Evolutionary conservation across 2,888 invertebrate genomes (phyloP).

Genomic region (Heliconius charithonia): DNA sequence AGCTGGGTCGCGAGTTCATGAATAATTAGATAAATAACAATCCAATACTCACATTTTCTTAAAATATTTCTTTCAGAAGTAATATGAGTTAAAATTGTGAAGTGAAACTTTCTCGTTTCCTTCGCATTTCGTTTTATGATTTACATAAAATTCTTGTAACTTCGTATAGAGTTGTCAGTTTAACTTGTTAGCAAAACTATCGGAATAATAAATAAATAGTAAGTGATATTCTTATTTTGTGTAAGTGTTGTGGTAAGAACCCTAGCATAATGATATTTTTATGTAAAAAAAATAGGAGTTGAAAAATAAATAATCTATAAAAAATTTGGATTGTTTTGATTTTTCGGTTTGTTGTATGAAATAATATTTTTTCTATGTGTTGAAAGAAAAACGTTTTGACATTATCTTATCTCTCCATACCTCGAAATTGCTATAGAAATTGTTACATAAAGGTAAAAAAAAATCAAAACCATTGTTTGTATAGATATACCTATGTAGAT

Average conservation of each 20-base stretch:
- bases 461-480: not conserved
- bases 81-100: constrained; percentile 1
- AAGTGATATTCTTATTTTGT: not conserved
- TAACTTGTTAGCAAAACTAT: constrained; percentile 8
- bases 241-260: no score
- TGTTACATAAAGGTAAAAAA: not conserved
- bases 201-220: not conserved
- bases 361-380: no score
- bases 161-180: not conserved
- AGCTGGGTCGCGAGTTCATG: no score
- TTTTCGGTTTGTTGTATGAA: no score
- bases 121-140: constrained; percentile 8
- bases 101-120: constrained; percentile 6
- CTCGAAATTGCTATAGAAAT: no score
- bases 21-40: not conserved
- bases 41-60: not conserved
- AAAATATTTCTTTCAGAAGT: not conserved
- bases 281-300: not conserved
- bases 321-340: no score
- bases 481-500: not conserved
- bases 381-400: no score
- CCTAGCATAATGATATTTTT: not conserved
- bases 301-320: not conserved
- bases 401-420: no score
- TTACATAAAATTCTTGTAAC: constrained; percentile 11